Evolutionary conservation across 2,888 invertebrate species (phyloP).

Genomic region (Epinotia ramella): DNA sequence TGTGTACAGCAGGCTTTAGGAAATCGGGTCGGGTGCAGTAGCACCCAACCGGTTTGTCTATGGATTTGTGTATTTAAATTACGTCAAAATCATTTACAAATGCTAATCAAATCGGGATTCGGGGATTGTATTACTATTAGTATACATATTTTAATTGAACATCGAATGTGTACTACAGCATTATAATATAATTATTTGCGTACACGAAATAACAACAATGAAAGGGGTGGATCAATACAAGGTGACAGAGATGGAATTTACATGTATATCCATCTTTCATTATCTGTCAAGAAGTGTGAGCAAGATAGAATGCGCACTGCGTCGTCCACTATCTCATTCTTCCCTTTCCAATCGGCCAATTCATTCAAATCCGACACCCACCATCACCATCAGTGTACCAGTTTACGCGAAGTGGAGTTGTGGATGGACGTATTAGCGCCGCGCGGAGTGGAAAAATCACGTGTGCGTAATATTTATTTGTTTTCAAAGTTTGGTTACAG

Average conservation of each 20-base stretch:
- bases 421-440: conserved; percentile 60
- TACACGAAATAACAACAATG: not conserved
- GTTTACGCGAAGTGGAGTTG: conserved; percentile 65
- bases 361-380: not conserved
- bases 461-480: conserved; percentile 59
- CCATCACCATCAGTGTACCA: conserved; percentile 54
- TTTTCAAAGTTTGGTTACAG: conserved; percentile 31
- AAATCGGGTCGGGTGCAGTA: not conserved
- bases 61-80: not conserved
- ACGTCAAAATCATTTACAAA: not conserved
- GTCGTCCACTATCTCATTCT: conserved; percentile 45
- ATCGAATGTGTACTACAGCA: not conserved
- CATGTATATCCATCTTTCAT: conserved; percentile 52
- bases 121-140: not conserved
- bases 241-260: conserved; percentile 61
- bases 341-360: conserved; percentile 6
- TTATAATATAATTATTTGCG: not conserved
- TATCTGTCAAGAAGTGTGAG: conserved; percentile 48
- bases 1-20: no score
- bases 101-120: not conserved
- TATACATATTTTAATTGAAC: not conserved
- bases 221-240: conserved; percentile 71
- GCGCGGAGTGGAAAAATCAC: conserved; percentile 59
- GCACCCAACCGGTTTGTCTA: not conserved
- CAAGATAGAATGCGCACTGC: conserved; percentile 8